Conservation (phyloP, 1,140 invertebrate genomes). For the Ips nitidus region DNA sequence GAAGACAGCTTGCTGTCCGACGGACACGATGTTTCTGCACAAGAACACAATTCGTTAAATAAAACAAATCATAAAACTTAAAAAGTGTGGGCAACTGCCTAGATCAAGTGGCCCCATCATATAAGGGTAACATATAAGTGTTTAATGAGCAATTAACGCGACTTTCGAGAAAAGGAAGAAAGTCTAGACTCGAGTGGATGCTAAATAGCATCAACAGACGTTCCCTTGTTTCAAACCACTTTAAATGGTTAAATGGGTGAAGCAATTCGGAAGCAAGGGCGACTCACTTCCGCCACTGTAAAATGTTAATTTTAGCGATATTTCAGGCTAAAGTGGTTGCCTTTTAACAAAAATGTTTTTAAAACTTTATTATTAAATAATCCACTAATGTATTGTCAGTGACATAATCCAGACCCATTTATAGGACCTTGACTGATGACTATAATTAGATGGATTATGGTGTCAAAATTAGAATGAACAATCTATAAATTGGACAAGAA, state of each 20-base stretch:
- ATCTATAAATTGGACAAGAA: too few relatives aligned
- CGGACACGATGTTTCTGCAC: conserved; percentile 55
- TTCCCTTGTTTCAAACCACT: conserved; percentile 12
- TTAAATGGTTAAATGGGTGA: background rate
- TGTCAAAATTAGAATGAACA: too few relatives aligned
- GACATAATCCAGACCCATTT: too few relatives aligned
- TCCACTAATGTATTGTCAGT: too few relatives aligned
- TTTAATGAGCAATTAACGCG: conserved; percentile 24
- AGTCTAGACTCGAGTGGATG: conserved; percentile 42
- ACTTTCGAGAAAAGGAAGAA: conserved; percentile 24
- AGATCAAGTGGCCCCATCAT: too few relatives aligned
- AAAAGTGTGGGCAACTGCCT: too few relatives aligned
- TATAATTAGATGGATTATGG: too few relatives aligned
- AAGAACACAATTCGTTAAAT: conserved; percentile 28
- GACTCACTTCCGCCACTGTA: conserved; percentile 40
- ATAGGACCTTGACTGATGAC: too few relatives aligned
- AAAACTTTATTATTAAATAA: too few relatives aligned
- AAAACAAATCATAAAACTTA: background rate
- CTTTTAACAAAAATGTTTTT: too few relatives aligned
- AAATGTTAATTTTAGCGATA: background rate
- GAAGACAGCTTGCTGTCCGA: conserved; percentile 39
- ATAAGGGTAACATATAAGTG: background rate
- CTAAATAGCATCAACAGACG: conserved; percentile 8
- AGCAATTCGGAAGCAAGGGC: conserved; percentile 27
- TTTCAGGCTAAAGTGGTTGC: background rate